Percentiles rank a stretch among this genome's conserved stretches.
Evolutionary conservation across 2,797 vertebrate species (phyloP).

Genomic region (Onychomys arenicola): DNA sequence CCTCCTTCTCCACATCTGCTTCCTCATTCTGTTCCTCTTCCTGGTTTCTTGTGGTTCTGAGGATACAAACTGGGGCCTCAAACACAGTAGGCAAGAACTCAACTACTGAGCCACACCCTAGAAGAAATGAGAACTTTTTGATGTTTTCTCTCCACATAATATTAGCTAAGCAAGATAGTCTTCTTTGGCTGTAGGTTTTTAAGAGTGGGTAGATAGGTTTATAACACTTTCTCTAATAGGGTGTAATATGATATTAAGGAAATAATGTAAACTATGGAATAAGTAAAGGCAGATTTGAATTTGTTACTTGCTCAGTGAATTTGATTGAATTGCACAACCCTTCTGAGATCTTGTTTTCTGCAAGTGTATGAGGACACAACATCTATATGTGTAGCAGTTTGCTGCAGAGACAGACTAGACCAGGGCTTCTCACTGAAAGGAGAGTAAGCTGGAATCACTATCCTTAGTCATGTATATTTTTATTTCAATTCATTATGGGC

Average conservation of each 20-base stretch:
- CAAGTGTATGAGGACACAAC: not conserved
- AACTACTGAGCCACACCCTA: not conserved
- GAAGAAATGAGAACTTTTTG: not conserved
- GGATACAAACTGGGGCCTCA: not conserved
- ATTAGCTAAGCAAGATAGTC: not conserved
- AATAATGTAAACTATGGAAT: not conserved
- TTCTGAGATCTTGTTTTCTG: not conserved
- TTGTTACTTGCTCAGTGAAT: not conserved
- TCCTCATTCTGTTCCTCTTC: not conserved
- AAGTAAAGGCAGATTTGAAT: not conserved
- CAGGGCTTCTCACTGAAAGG: not conserved
- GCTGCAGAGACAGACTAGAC: not conserved
- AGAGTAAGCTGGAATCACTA: not conserved
- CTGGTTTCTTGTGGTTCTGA: not conserved
- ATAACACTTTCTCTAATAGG: constrained; percentile 7
- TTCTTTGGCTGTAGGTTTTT: not conserved
- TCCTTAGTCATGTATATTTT: not conserved
- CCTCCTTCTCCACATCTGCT: no score
- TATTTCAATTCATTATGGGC: not conserved
- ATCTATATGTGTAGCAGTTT: no score
- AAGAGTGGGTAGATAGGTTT: not conserved
- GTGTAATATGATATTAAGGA: not conserved
- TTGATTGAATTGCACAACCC: not conserved
- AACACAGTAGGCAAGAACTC: not conserved
- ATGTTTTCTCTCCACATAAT: not conserved